phyloP scores from a whole-genome alignment of 2,797 vertebrate genomes.

The Liasis olivaceus region DNA sequence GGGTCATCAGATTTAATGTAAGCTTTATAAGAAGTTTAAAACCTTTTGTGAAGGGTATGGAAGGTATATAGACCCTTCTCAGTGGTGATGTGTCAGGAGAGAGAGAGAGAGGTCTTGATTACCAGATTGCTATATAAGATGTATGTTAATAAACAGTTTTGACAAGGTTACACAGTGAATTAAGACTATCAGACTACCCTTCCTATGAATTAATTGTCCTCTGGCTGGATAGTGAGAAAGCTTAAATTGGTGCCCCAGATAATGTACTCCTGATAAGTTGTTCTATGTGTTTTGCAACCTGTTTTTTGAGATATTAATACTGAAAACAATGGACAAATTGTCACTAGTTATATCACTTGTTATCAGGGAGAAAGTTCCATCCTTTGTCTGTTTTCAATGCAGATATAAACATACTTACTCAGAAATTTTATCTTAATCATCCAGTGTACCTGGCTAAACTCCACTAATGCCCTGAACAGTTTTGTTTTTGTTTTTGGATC shows the following conservation, averaged over 20 bases:
- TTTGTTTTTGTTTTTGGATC: neutral
- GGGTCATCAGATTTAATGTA: neutral
- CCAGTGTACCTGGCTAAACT: neutral
- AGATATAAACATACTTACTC: neutral
- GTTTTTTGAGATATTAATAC: neutral
- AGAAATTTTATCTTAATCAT: neutral
- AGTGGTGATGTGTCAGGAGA: neutral
- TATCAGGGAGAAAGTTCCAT: neutral
- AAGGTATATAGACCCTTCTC: neutral
- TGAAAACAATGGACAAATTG: constrained; percentile 7
- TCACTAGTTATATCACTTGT: neutral
- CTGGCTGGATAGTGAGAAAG: neutral
- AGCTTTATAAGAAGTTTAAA: neutral
- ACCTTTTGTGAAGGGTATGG: neutral
- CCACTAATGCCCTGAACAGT: neutral
- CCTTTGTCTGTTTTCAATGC: neutral
- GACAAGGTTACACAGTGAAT: neutral
- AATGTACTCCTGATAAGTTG: neutral
- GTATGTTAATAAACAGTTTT: neutral
- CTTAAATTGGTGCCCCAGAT: neutral
- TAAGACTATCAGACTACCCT: neutral
- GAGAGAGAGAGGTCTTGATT: neutral
- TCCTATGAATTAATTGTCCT: neutral
- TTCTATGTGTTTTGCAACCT: neutral
- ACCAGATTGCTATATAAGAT: neutral